These are phyloP conservation scores for Blennius ocellaris DNA, from an alignment of 2,113 vertebrate genomes.

Conservation along the genomic window DNA sequence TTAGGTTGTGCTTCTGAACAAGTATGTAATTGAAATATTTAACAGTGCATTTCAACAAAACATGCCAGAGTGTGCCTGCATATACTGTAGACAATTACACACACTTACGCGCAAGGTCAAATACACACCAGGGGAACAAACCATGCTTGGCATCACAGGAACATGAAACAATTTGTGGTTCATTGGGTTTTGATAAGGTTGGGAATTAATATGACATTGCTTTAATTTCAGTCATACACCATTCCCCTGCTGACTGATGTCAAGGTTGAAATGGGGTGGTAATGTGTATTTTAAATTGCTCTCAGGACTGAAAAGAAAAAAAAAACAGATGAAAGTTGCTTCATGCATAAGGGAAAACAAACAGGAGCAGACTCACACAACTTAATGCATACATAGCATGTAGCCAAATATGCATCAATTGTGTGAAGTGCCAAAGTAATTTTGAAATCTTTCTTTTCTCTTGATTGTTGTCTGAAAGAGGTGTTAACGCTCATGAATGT, in stretches of 20 bases:
- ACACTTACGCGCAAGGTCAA: not conserved
- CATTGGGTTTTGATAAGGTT: conserved; percentile 44
- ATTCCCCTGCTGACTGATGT: not conserved
- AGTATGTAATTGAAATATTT: conserved; percentile 21
- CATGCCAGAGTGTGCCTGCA: not conserved
- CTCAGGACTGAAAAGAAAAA: conserved; percentile 43
- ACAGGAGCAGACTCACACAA: not conserved
- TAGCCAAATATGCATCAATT: conserved; percentile 29
- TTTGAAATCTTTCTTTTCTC: conserved; percentile 27
- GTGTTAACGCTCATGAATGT: conserved; percentile 10
- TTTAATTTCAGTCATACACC: conserved; percentile 35
- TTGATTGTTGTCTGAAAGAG: conserved; percentile 25
- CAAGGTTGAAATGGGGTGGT: not conserved
- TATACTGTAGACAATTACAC: conserved; percentile 2
- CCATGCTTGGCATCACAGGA: conserved; percentile 40
- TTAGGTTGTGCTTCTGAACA: conserved; percentile 5
- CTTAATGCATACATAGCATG: not conserved
- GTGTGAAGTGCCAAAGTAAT: conserved; percentile 46
- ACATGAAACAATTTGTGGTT: conserved; percentile 59
- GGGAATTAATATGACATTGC: conserved; percentile 38
- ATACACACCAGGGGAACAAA: conserved; percentile 3
- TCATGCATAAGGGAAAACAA: not conserved
- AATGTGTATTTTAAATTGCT: conserved; percentile 41
- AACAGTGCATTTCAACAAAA: conserved; percentile 3
- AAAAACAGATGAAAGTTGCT: not conserved